Conservation (phyloP, 1,140 invertebrate species). For the Antheraea mylitta region DNA sequence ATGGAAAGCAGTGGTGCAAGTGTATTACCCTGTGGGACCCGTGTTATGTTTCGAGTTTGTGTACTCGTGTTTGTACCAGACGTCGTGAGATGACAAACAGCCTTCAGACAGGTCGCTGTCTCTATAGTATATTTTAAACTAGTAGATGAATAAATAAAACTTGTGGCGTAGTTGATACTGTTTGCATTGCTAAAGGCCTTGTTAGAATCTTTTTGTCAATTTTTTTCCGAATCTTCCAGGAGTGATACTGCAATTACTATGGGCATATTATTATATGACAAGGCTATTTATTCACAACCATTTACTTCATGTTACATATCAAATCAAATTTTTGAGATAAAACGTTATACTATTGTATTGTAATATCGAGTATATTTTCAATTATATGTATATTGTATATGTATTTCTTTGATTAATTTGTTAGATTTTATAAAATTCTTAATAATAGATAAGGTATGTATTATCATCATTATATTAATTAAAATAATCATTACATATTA, state of each 20-base stretch:
- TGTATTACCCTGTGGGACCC: neutral
- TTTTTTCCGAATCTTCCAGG: neutral
- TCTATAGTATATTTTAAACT: constrained; percentile 36
- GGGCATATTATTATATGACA: neutral
- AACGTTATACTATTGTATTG: no score
- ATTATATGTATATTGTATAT: no score
- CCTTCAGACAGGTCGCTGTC: constrained; percentile 57
- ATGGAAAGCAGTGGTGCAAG: constrained; percentile 4
- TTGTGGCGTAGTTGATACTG: neutral
- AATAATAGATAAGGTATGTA: no score
- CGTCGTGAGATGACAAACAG: constrained; percentile 31
- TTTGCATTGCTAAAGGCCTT: neutral
- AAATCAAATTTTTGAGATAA: neutral
- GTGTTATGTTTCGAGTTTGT: constrained; percentile 44
- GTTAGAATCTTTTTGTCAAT: neutral
- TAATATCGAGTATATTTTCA: no score
- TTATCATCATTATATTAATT: no score
- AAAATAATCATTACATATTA: no score
- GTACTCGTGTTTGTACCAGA: constrained; percentile 42
- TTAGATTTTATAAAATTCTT: no score
- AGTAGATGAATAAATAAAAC: constrained; percentile 27
- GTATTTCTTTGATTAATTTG: no score
- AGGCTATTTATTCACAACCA: neutral
- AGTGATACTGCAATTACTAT: neutral
- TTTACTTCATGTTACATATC: neutral